Percentiles rank a stretch among this genome's conserved stretches.
These are phyloP conservation scores for Orthonevra nobilis DNA, from an alignment of 2,888 invertebrate genomes.

Conservation along the genomic window DNA sequence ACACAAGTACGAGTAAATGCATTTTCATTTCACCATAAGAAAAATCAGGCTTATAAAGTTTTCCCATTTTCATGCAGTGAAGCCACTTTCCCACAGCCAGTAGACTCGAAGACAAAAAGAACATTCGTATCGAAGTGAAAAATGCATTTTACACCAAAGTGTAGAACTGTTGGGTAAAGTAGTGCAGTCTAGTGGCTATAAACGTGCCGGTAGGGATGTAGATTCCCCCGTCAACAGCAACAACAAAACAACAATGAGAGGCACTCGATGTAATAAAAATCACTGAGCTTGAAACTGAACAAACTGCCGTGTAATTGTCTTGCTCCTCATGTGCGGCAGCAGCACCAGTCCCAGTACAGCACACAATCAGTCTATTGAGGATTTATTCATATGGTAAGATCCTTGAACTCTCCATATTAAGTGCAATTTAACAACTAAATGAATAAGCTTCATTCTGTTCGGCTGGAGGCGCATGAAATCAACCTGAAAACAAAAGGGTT, in stretches of 20 bases:
- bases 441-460: conserved; percentile 62
- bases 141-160: conserved; percentile 51
- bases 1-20: no score
- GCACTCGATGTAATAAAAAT: conserved; percentile 64
- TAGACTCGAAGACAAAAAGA: no score
- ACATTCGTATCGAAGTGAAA: conserved; percentile 56
- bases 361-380: conserved; percentile 60
- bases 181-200: no score
- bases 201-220: not conserved
- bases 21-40: no score
- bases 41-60: no score
- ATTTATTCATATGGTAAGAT: conserved; percentile 68
- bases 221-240: conserved; percentile 42
- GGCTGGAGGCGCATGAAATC: conserved; percentile 48
- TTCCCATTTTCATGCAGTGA: no score
- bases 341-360: not conserved
- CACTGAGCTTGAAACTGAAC: conserved; percentile 67
- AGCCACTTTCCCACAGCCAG: no score
- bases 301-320: conserved; percentile 66
- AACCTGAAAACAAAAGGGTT: conserved; percentile 13
- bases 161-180: conserved; percentile 12
- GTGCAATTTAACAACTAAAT: conserved; percentile 65
- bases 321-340: conserved; percentile 20
- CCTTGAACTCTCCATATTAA: conserved; percentile 63
- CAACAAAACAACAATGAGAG: conserved; percentile 31